Evolutionary conservation across 2,797 vertebrate genomes (phyloP).

Genomic region (Cichlasoma orientale): DNA sequence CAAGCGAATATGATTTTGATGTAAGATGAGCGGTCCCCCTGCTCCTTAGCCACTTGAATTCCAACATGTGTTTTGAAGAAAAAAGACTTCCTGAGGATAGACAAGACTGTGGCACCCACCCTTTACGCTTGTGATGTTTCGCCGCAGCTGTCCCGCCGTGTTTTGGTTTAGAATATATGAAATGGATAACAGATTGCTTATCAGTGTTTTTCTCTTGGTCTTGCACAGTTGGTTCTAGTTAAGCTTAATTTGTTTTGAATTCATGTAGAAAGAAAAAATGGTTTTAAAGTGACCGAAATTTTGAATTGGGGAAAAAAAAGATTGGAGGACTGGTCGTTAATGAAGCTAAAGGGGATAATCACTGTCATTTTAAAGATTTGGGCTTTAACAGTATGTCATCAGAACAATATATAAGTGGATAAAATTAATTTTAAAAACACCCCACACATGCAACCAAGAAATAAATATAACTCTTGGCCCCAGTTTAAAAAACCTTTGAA

Average conservation of each 20-base stretch:
- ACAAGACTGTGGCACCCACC: no score
- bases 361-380: not conserved
- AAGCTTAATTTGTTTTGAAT: not conserved
- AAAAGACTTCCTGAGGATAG: no score
- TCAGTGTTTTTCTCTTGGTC: not conserved
- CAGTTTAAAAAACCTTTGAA: not conserved
- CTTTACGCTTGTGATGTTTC: no score
- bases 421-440: not conserved
- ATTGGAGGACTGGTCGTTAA: no score
- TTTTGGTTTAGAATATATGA: not conserved
- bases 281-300: not conserved
- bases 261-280: not conserved
- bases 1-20: no score
- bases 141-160: no score
- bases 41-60: no score
- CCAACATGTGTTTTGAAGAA: no score
- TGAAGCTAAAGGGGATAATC: no score
- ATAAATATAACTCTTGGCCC: not conserved
- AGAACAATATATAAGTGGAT: not conserved
- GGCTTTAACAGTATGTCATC: not conserved
- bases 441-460: not conserved
- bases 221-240: not conserved
- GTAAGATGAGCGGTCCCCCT: no score
- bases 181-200: not conserved
- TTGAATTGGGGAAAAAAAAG: no score